Evolutionary conservation across 2,113 vertebrate genomes (phyloP).

Genomic region (Balaeniceps rex): DNA sequence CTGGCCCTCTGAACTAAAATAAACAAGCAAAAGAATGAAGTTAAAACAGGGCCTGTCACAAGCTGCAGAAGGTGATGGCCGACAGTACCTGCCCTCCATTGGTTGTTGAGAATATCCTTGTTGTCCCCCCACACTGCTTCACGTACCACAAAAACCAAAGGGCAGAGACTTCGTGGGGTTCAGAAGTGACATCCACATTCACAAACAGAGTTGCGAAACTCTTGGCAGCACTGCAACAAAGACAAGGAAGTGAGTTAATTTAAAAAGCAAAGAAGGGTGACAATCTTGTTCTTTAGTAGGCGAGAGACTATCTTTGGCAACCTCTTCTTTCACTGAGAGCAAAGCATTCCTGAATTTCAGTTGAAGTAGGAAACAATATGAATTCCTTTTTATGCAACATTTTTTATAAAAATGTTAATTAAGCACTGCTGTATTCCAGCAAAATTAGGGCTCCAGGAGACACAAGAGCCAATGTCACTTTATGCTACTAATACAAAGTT

Average conservation of each 20-base stretch:
- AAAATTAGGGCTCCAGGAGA: not conserved
- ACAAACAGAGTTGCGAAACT: constrained; percentile 89
- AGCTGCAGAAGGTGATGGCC: not conserved
- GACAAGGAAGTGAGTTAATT: not conserved
- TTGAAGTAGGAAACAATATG: not conserved
- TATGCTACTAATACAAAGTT: not conserved
- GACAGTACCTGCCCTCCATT: constrained; percentile 92
- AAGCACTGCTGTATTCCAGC: not conserved
- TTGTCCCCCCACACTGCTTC: constrained; percentile 92
- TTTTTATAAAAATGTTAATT: not conserved
- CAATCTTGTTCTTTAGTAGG: not conserved
- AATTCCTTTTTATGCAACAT: not conserved
- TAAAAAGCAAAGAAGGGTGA: not conserved
- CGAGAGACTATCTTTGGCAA: not conserved
- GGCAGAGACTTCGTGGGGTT: constrained; percentile 93
- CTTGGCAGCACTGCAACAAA: constrained; percentile 74
- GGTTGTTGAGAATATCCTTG: constrained; percentile 90
- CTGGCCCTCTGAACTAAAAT: not conserved
- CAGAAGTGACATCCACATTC: constrained; percentile 92
- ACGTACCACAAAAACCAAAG: constrained; percentile 99
- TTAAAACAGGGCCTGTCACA: not conserved
- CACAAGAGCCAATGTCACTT: not conserved
- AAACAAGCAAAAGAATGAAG: not conserved
- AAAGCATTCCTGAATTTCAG: not conserved
- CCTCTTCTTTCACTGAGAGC: not conserved